Evolutionary conservation across 23 tunicate genomes (phyloP).

Genomic region (Trididemnum clinides): DNA sequence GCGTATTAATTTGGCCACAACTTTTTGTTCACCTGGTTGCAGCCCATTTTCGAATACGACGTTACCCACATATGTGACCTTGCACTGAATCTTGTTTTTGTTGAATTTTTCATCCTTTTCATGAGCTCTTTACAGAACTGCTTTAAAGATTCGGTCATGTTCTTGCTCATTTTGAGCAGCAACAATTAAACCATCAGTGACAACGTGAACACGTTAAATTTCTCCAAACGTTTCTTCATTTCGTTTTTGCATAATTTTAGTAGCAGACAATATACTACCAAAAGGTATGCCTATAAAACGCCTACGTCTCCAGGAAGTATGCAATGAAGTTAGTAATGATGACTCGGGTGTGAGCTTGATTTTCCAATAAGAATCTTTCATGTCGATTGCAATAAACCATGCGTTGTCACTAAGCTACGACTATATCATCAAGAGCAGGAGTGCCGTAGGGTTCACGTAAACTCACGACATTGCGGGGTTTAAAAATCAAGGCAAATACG

Average conservation of each 20-base stretch:
- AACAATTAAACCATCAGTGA: neutral
- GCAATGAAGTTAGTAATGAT: constrained; percentile 6
- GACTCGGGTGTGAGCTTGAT: constrained; percentile 17
- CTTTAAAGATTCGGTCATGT: neutral
- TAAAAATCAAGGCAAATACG: constrained; percentile 32
- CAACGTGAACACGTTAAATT: constrained; percentile 2
- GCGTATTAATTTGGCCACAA: too few relatives aligned
- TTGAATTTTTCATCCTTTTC: neutral
- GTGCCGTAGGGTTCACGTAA: constrained; percentile 12
- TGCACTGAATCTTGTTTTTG: neutral
- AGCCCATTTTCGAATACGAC: too few relatives aligned
- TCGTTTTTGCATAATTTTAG: constrained; percentile 23
- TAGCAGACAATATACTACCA: constrained; percentile 46
- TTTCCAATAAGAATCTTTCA: constrained; percentile 44
- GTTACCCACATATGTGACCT: too few relatives aligned
- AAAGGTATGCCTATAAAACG: constrained; percentile 22
- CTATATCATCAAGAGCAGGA: constrained; percentile 27
- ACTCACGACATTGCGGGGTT: constrained; percentile 16
- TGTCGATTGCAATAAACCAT: constrained; percentile 29
- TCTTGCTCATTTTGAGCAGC: neutral
- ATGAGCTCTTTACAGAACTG: neutral
- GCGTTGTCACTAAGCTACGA: neutral
- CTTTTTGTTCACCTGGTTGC: too few relatives aligned
- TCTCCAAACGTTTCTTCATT: constrained; percentile 42
- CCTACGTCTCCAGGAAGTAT: constrained; percentile 46